Conservation (phyloP, 2,888 invertebrate genomes). For the Pheosia tremula region DNA sequence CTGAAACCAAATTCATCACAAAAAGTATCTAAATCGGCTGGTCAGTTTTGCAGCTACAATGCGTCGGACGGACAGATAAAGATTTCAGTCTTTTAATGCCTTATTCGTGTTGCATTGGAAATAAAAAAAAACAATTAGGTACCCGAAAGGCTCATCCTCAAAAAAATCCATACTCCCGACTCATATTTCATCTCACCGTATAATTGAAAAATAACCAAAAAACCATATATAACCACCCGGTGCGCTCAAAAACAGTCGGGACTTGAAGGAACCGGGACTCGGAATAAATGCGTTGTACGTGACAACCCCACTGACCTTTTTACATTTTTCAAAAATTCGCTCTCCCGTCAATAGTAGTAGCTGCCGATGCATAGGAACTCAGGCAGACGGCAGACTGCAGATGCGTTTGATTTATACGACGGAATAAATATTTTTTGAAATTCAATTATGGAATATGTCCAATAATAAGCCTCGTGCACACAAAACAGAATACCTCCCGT, state of each 20-base stretch:
- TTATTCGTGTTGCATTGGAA: too few relatives aligned
- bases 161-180: not conserved
- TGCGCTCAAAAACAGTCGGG: conserved; percentile 38
- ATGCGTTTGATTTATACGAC: not conserved
- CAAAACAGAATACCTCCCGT: too few relatives aligned
- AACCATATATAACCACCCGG: conserved; percentile 60
- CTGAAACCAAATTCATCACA: too few relatives aligned
- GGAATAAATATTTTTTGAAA: not conserved
- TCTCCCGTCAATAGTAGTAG: conserved; percentile 64
- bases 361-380: conserved; percentile 48
- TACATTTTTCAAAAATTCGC: conserved; percentile 83
- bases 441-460: too few relatives aligned
- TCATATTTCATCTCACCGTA: conserved; percentile 41
- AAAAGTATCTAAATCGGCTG: too few relatives aligned
- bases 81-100: too few relatives aligned
- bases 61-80: too few relatives aligned
- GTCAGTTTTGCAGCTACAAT: too few relatives aligned
- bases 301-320: conserved; percentile 75
- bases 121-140: too few relatives aligned
- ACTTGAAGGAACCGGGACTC: conserved; percentile 61
- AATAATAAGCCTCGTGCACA: too few relatives aligned
- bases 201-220: conserved; percentile 58
- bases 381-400: conserved; percentile 42
- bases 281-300: conserved; percentile 78
- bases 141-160: not conserved